Evolutionary conservation across 2,797 vertebrate genomes (phyloP), one percentile per base, ranked within the genome.

Genomic region (Selene dorsalis): DNA sequence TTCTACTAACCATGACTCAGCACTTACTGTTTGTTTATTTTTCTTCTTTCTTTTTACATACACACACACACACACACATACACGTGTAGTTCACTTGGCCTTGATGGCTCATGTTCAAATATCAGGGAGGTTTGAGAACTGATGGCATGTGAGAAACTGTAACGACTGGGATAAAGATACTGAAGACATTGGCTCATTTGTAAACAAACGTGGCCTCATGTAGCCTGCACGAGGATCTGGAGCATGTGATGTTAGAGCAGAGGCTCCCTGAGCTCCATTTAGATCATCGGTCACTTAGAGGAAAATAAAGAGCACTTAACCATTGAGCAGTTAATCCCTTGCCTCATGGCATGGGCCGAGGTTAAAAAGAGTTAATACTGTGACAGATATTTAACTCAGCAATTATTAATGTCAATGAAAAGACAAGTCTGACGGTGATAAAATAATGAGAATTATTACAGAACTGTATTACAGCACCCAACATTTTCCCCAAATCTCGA

Each of bases 271-370:
- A 59, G 73, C 75, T 61, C 18, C 22, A 32, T 39, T 32, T 69
- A 83, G 80, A 67, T 68, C 67, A 69, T 80, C 43, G 56, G 17
- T 83, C 66, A 57, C 69, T 80, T 55, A 59, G 58, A 48, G 71
- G 53, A 71, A 74, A 71, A 76, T 75, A 84, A 81, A 77, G 86
- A 70, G 11, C 61, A 26, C 78, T 83, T 82, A 83, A 59, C 6
- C 47, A 30, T 64, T 84, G 66, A 83, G 60, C 77, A 83, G 14
- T 72, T 86, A 87, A 88, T 78, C 83, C 63, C 55, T 77, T 30
- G 0, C 11, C 70, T 53, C 69, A 47, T 70, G 69, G 28, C 67
- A 30, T 1, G 20, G 16, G 53, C 60, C n/a, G 38, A 32, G 57
- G 61, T 45, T 30, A 63, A n/a, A 65, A 11, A 6, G 24, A 39